Percentiles rank a stretch among this genome's conserved stretches.
phyloP scores from a whole-genome alignment of 2,888 invertebrate species.

The Dioctria rufipes region DNA sequence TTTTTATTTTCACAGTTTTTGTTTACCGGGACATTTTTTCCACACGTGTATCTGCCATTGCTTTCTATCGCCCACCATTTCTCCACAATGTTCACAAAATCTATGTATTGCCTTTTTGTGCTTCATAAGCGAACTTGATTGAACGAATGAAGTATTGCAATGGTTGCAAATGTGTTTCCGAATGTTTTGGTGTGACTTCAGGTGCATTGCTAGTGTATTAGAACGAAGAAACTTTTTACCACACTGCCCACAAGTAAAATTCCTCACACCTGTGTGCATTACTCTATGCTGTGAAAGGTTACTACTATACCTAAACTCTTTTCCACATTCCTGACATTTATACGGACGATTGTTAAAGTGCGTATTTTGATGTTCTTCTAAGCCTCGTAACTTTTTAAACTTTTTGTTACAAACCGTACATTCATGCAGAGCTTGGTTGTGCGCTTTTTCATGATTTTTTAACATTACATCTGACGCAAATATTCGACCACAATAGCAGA shows the following conservation, averaged over 20 bases:
- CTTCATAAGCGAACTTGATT: constrained; percentile 64
- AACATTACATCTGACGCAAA: constrained; percentile 59
- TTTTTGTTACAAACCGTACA: constrained; percentile 62
- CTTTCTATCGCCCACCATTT: constrained; percentile 59
- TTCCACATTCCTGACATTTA: constrained; percentile 61
- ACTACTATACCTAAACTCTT: constrained; percentile 60
- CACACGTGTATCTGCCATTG: constrained; percentile 60
- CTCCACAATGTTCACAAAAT: constrained; percentile 58
- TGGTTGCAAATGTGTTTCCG: constrained; percentile 60
- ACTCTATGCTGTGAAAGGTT: constrained; percentile 59
- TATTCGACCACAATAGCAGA: constrained; percentile 60
- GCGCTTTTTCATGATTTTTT: constrained; percentile 59
- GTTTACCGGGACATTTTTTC: constrained; percentile 56
- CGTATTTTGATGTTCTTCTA: constrained; percentile 61
- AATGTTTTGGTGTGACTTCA: constrained; percentile 60
- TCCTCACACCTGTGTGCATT: constrained; percentile 58
- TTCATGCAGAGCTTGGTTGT: constrained; percentile 53
- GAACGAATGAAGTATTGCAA: constrained; percentile 62
- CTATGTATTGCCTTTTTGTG: constrained; percentile 62
- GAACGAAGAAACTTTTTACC: constrained; percentile 63
- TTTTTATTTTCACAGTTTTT: too few species aligned
- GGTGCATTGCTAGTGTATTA: constrained; percentile 64
- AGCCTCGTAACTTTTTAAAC: constrained; percentile 62
- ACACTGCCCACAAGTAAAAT: constrained; percentile 61
- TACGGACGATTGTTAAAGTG: constrained; percentile 62